Conservation (phyloP, 2,113 vertebrate species). For the Oreocharis arfaki region DNA sequence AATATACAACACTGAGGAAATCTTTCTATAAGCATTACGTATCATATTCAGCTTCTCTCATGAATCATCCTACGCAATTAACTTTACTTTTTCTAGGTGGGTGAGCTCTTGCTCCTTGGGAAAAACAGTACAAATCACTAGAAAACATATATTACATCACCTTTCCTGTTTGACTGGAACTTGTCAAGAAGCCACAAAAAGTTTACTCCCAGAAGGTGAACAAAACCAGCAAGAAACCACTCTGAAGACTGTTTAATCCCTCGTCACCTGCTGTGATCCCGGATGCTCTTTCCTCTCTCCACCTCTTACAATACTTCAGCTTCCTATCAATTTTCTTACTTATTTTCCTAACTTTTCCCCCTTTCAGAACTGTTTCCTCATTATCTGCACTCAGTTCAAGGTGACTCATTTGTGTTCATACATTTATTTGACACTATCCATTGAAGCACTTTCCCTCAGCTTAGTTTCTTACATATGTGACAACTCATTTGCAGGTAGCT, state of each 20-base stretch:
- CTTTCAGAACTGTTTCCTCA: neutral
- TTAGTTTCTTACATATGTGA: neutral
- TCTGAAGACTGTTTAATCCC: neutral
- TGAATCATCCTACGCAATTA: neutral
- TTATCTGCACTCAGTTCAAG: neutral
- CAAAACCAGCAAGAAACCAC: neutral
- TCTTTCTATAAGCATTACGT: neutral
- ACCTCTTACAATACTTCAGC: neutral
- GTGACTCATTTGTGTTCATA: neutral
- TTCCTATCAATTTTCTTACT: neutral
- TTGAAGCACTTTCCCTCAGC: neutral
- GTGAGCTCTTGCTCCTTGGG: neutral
- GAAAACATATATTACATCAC: neutral
- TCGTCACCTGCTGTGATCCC: neutral
- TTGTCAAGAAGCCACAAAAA: neutral
- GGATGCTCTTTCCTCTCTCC: neutral
- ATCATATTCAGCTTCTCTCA: neutral
- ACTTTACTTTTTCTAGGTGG: neutral
- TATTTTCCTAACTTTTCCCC: neutral
- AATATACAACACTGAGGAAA: neutral
- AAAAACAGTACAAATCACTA: neutral
- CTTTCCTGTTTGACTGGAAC: neutral
- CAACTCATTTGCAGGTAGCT: neutral
- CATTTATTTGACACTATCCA: neutral
- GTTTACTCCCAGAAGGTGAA: slow-evolving; percentile 11